Conservation (phyloP, 1,140 invertebrate species). For the Bathynomus jamesi region DNA sequence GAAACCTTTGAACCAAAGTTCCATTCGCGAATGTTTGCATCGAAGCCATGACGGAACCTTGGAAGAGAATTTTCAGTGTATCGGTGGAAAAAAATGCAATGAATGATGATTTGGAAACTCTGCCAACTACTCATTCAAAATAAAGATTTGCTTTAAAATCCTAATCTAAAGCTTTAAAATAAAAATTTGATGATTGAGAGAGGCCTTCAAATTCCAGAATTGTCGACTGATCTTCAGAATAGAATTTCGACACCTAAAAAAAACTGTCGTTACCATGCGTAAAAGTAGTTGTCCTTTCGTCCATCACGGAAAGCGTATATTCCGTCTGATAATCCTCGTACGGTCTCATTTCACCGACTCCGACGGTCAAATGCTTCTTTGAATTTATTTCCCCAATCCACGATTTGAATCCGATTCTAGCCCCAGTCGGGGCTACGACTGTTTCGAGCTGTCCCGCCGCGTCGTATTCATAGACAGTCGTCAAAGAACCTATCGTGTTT, state of each 20-base stretch:
- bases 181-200: too few relatives aligned
- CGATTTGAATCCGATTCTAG: constrained; percentile 17
- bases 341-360: constrained; percentile 15
- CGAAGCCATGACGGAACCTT: neutral
- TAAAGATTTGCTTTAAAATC: too few relatives aligned
- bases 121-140: too few relatives aligned
- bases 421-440: constrained; percentile 34
- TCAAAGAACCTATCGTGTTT: constrained; percentile 19
- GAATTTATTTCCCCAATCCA: constrained; percentile 24
- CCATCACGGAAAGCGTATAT: constrained; percentile 17
- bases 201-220: too few relatives aligned
- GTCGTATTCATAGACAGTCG: constrained; percentile 47
- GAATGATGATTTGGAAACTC: too few relatives aligned
- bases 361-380: constrained; percentile 18
- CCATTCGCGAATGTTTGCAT: neutral
- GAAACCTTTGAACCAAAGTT: neutral
- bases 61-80: too few relatives aligned
- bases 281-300: constrained; percentile 14
- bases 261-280: constrained; percentile 23
- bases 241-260: too few relatives aligned
- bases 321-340: constrained; percentile 5
- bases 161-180: too few relatives aligned
- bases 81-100: too few relatives aligned
- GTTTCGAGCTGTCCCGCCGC: constrained; percentile 41
- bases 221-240: too few relatives aligned